Conservation (phyloP, 2,888 invertebrate genomes). For the Brachyopa scutellaris region DNA sequence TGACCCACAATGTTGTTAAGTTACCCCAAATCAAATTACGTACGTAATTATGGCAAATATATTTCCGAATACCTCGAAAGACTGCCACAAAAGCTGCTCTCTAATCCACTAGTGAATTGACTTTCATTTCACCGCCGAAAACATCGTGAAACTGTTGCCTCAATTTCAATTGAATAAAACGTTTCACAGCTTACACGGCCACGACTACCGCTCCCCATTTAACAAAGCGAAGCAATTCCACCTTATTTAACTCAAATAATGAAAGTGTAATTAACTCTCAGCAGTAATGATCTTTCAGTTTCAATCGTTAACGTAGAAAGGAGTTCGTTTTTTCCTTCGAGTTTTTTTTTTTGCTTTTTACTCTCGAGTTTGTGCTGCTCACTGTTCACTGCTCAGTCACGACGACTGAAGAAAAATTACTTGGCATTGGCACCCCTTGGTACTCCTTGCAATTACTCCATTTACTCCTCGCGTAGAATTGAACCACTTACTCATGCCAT, state of each 20-base stretch:
- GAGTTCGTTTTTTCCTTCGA: too few relatives aligned
- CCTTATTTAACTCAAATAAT: constrained; percentile 67
- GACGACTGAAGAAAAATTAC: constrained; percentile 34
- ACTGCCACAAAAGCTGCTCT: constrained; percentile 7
- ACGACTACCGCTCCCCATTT: constrained; percentile 13
- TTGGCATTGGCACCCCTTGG: neutral
- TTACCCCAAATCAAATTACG: constrained; percentile 50
- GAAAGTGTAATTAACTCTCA: constrained; percentile 68
- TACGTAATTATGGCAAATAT: constrained; percentile 41
- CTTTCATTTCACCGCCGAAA: neutral
- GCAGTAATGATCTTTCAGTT: constrained; percentile 68
- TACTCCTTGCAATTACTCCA: constrained; percentile 36
- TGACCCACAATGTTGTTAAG: constrained; percentile 7
- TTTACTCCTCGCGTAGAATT: constrained; percentile 33
- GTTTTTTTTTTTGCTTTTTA: neutral
- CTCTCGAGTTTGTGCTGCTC: neutral
- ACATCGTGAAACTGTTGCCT: constrained; percentile 42
- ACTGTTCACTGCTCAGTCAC: constrained; percentile 35
- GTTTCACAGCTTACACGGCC: constrained; percentile 30
- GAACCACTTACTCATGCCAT: constrained; percentile 48
- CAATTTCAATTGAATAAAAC: constrained; percentile 33
- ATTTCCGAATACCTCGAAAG: constrained; percentile 20
- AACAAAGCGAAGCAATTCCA: constrained; percentile 50
- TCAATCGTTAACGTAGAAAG: constrained; percentile 50
- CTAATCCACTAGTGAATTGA: constrained; percentile 38